Percentiles rank a stretch among this genome's conserved stretches.
Conservation (phyloP, 2,888 invertebrate genomes). For the Strigamia maritima region DNA sequence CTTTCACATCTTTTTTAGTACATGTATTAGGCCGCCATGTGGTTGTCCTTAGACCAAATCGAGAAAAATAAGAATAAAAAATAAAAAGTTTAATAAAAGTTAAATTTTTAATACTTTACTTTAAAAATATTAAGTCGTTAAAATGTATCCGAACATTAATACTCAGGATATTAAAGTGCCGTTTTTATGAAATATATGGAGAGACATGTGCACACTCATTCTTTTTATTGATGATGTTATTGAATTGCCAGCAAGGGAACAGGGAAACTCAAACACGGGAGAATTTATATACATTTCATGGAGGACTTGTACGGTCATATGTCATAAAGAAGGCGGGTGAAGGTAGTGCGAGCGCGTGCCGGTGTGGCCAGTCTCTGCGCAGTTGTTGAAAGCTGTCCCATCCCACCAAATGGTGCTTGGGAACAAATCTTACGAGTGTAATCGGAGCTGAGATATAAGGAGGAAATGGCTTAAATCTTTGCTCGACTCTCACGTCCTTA, state of each 20-base stretch:
- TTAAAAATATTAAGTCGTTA: too few relatives aligned
- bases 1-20: conserved; percentile 2
- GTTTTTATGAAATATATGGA: conserved; percentile 1
- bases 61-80: not conserved
- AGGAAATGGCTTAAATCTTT: conserved; percentile 25
- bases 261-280: not conserved
- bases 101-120: too few relatives aligned
- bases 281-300: conserved; percentile 30
- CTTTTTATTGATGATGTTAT: conserved; percentile 32
- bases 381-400: conserved; percentile 32
- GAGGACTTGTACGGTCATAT: conserved; percentile 28
- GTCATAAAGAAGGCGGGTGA: conserved; percentile 9
- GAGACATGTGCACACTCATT: not conserved
- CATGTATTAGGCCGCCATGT: not conserved
- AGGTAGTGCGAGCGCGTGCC: not conserved
- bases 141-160: not conserved
- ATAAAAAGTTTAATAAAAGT: not conserved
- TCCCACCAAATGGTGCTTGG: conserved; percentile 26
- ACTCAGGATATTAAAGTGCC: not conserved
- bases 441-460: conserved; percentile 26
- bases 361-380: conserved; percentile 2
- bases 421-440: conserved; percentile 28
- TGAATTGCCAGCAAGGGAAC: conserved; percentile 17
- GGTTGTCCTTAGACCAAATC: not conserved
- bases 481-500: not conserved